These are phyloP conservation scores for Tetramorium simillimum DNA, from an alignment of 1,140 invertebrate genomes.

Conservation along the genomic window DNA sequence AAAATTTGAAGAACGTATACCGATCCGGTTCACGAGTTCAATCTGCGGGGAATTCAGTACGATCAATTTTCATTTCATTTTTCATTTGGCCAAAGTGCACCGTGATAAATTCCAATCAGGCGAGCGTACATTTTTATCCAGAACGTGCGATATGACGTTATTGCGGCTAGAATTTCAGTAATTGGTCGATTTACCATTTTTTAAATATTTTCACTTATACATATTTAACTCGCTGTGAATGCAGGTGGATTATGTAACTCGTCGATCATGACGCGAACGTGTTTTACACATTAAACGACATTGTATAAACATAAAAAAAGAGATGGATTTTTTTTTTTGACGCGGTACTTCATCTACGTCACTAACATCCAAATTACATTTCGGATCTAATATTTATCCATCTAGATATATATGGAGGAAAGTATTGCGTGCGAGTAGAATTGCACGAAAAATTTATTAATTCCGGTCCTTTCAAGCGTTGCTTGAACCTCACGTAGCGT, in stretches of 20 bases:
- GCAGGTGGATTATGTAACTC: conserved; percentile 1
- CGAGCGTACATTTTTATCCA: conserved; percentile 23
- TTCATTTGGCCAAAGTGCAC: conserved; percentile 45
- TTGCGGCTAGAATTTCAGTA: conserved; percentile 63
- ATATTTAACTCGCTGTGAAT: conserved; percentile 48
- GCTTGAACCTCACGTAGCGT: conserved; percentile 3
- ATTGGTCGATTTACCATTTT: conserved; percentile 56
- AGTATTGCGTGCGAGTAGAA: conserved; percentile 31
- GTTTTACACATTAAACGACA: background rate
- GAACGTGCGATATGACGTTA: conserved; percentile 33
- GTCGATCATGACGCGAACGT: background rate
- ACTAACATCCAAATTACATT: background rate
- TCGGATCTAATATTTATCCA: background rate
- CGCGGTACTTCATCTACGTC: background rate
- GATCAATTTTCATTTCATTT: conserved; percentile 62
- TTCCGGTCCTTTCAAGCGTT: background rate
- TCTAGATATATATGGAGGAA: conserved; percentile 11
- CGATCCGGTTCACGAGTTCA: conserved; percentile 14
- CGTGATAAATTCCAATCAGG: conserved; percentile 49
- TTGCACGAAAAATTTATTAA: conserved; percentile 49
- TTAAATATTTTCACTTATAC: conserved; percentile 22
- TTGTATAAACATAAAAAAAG: conserved; percentile 6
- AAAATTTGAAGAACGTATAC: conserved; percentile 52
- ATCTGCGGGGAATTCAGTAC: conserved; percentile 4
- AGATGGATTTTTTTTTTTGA: background rate